Evolutionary conservation across 2,797 vertebrate species (phyloP), one percentile per base, ranked within the genome.

Genomic region (Hydrocynus forskahlii): DNA sequence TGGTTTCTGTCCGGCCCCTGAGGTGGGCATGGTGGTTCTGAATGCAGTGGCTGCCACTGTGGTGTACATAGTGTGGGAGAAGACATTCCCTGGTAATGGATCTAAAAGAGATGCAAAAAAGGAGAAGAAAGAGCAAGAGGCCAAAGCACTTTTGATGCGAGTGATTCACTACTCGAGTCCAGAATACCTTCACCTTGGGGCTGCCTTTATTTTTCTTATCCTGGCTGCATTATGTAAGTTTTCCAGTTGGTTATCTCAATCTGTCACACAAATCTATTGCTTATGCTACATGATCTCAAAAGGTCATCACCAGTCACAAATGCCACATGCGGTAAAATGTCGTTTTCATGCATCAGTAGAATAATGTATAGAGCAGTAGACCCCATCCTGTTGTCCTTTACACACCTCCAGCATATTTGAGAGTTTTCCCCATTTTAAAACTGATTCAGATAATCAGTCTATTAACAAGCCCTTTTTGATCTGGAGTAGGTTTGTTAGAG

Each of bases 161-260:
- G 48, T 96, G 75, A 73, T 96, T 88, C 84, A 14, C 0, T 91
- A 95, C 83, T 95, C 92, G 29, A 82, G 54, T 82, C 89, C 91
- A 0, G 95, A 98, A 71, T 82, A 86, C 17, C 74, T 89, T 0
- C 81, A 92, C 43, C 88, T 97, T 0, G 0, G 76, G 0, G 77
- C 84, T 0, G 96, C 95, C n/a, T 95, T 96, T 63, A 0, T 84
- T 48, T 96, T 94, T 89, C 94, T 98, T 17, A 82, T 83, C 5
- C 17, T 94, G 2, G 95, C 92, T 0, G 94, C 95, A 3, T 0
- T 93, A 77, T 92, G 97, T 98, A 86, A 96, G 96, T 93, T 7
- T 85, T 17, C 75, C 7, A 23, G 0, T 16, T 68, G 40, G 7
- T 40, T 25, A 40, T 14, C 19, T 55, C 19, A 57, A 0, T 59